Base-by-base conservation (phyloP, 2,113 vertebrate species). In the Gambusia affinis region DNA sequence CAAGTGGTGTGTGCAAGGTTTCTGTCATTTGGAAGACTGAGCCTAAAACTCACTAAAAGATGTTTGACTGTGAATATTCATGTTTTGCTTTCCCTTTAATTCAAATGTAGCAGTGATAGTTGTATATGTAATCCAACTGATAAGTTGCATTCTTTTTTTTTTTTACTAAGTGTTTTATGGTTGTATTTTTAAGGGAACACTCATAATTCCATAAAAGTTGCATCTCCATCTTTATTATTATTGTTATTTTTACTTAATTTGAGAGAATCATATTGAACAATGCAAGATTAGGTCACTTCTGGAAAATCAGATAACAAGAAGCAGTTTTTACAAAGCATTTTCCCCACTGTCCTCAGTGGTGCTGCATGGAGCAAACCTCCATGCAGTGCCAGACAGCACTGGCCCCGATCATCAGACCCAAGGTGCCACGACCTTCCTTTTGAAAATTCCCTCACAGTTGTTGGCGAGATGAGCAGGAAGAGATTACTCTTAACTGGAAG, bases 1-100 rank as follows among this genome's bases (percentile, higher is more conserved):
- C 76, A 79, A 68, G 70, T 60, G 70, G 80, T 79, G 67, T 80
- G 76, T 85, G 82, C 51, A 51, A 84, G 83, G 76, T 86, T 72
- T 88, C 74, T 84, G 64, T 81, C 68, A 28, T 82, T 83, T 76
- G 81, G 73, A 81, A 82, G 80, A 77, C 71, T 70, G 84, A 80
- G 72, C 75, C 85, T 67, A 75, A 67, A 68, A 82, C 78, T 85
- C 83, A 78, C 83, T 82, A 85, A 81, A 76, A 76, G 44, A 84
- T 84, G 85, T 91, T 86, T 89, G 89, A 92, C 90, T 91, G 92
- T 91, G 87, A 93, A 92, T 90, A 89, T 79, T 73, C 24, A 67
- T 67, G 77, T 79, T 79, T 73, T 76, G 65, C 64, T 78, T 71
- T 67, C 69, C 3, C 64, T 70, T 75, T 80, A 75, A 85, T 73